These are phyloP conservation scores for Copidosoma floridanum DNA, from an alignment of 1,140 invertebrate species.

Conservation along the genomic window DNA sequence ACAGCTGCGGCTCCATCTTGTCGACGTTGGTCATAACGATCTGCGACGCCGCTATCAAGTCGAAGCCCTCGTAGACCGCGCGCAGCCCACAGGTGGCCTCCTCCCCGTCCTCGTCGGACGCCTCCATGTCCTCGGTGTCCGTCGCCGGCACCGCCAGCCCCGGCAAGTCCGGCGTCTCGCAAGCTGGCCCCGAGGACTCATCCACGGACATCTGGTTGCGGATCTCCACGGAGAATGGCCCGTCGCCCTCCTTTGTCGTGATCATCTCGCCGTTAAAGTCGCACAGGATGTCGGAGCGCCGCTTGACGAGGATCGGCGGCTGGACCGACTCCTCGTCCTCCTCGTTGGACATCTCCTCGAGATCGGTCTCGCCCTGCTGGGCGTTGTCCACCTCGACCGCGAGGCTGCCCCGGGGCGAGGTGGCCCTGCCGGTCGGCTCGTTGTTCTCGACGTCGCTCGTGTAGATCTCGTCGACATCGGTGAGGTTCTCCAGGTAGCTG, in stretches of 20 bases:
- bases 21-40: slow-evolving; percentile 48
- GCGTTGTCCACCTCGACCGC: slow-evolving; percentile 25
- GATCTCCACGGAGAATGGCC: slow-evolving; percentile 52
- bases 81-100: slow-evolving; percentile 36
- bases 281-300: slow-evolving; percentile 40
- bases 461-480: slow-evolving; percentile 52
- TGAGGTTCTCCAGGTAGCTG: slow-evolving; percentile 45
- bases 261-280: slow-evolving; percentile 50
- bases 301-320: slow-evolving; percentile 35
- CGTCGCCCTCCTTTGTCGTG: slow-evolving; percentile 52
- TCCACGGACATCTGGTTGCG: slow-evolving; percentile 47
- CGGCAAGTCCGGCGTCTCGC: slow-evolving; percentile 32
- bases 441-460: slow-evolving; percentile 42
- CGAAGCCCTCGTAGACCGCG: slow-evolving; percentile 35
- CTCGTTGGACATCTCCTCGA: slow-evolving; percentile 49
- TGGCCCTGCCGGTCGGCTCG: neutral
- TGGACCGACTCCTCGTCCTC: slow-evolving; percentile 36
- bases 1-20: slow-evolving; percentile 44
- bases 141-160: slow-evolving; percentile 40
- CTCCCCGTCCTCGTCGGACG: slow-evolving; percentile 42
- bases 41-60: slow-evolving; percentile 43
- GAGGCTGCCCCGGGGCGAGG: slow-evolving; percentile 1
- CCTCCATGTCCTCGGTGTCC: slow-evolving; percentile 50
- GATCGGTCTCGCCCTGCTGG: slow-evolving; percentile 45
- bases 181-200: neutral